These are phyloP conservation scores for Sebastes oblongus DNA, from an alignment of 2,797 vertebrate species.

Conservation along the genomic window DNA sequence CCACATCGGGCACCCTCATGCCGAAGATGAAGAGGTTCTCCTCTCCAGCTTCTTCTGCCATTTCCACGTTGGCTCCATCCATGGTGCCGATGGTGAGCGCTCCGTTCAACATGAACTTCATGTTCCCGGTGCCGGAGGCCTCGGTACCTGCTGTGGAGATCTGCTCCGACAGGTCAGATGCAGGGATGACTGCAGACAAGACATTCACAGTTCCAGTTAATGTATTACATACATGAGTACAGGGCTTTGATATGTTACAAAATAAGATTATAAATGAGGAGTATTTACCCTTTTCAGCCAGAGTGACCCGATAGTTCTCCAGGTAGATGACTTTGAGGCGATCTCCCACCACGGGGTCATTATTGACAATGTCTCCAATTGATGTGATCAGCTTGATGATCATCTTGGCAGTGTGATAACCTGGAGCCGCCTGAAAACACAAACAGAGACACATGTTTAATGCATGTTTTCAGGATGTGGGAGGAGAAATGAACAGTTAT, in stretches of 20 bases:
- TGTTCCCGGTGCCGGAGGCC: conserved; percentile 92
- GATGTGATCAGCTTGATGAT: conserved; percentile 92
- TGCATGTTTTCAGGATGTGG: neutral
- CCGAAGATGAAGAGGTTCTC: conserved; percentile 94
- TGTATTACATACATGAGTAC: neutral
- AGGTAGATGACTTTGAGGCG: conserved; percentile 91
- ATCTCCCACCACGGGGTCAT: conserved; percentile 89
- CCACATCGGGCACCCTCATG: conserved; percentile 90
- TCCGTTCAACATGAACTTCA: conserved; percentile 96
- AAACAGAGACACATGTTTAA: neutral
- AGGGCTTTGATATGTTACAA: too few relatives aligned
- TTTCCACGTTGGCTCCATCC: conserved; percentile 94
- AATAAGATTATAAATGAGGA: neutral
- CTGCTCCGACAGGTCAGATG: conserved; percentile 90
- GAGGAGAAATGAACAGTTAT: neutral
- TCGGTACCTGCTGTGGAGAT: conserved; percentile 93
- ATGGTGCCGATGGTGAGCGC: conserved; percentile 94
- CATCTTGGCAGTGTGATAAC: conserved; percentile 95
- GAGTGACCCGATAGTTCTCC: conserved; percentile 92
- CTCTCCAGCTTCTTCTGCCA: conserved; percentile 91
- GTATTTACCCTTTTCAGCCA: conserved; percentile 89
- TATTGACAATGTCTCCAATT: conserved; percentile 89
- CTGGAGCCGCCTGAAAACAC: conserved; percentile 87
- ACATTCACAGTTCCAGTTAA: too few relatives aligned
- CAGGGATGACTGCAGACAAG: conserved; percentile 84